A percentile compares a stretch with the other conserved stretches of the same genome.
phyloP scores from a whole-genome alignment of 2,888 invertebrate species.

The Craniophora ligustri region DNA sequence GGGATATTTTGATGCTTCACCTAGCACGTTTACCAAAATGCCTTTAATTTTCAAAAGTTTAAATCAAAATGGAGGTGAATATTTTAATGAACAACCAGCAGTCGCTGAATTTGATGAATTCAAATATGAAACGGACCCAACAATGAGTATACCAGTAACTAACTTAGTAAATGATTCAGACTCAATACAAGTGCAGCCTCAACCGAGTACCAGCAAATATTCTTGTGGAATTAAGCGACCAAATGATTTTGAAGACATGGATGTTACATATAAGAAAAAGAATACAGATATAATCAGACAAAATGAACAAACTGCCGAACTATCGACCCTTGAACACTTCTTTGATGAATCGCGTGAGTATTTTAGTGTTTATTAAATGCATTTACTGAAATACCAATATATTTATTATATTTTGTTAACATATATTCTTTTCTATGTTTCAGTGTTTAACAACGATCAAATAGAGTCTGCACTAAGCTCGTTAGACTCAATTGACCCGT shows the following conservation, averaged over 20 bases:
- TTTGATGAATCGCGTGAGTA: constrained; percentile 64
- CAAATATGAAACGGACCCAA: neutral
- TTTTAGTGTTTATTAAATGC: neutral
- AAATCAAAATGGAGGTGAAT: neutral
- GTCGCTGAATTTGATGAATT: neutral
- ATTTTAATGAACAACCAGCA: neutral
- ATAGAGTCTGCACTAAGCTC: constrained; percentile 59
- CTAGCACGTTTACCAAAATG: constrained; percentile 14
- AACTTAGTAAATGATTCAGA: constrained; percentile 2
- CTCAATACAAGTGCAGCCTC: constrained; percentile 8
- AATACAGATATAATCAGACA: constrained; percentile 21
- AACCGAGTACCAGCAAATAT: constrained; percentile 14
- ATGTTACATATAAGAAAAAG: constrained; percentile 56
- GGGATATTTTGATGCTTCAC: constrained; percentile 18
- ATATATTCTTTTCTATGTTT: constrained; percentile 36
- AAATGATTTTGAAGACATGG: constrained; percentile 45
- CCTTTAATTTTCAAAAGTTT: constrained; percentile 11
- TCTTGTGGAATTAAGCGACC: constrained; percentile 56
- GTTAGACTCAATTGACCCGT: constrained; percentile 54
- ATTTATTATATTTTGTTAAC: neutral
- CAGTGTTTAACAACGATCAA: constrained; percentile 59
- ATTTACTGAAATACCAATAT: neutral
- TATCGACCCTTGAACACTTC: constrained; percentile 53
- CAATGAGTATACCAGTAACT: neutral
- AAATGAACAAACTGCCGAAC: constrained; percentile 15